These are phyloP conservation scores for Mycalesis mineus DNA, from an alignment of 2,888 invertebrate species.

Conservation along the genomic window DNA sequence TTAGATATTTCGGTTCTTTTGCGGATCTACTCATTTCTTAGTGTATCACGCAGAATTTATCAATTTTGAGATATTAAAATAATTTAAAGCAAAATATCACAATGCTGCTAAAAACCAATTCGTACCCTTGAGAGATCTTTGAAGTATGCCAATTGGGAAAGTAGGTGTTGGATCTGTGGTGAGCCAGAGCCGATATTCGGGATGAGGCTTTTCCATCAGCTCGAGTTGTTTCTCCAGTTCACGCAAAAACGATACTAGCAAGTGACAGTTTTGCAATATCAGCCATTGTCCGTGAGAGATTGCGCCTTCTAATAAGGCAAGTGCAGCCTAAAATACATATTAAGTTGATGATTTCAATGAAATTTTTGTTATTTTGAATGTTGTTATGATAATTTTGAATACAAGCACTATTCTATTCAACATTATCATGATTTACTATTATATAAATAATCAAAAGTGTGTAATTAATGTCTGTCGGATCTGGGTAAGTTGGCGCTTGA, in stretches of 20 bases:
- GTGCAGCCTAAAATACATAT: conserved; percentile 78
- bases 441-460: no score
- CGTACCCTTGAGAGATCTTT: conserved; percentile 87
- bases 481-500: no score
- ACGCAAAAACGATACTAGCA: conserved; percentile 87
- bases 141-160: conserved; percentile 94
- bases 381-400: no score
- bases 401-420: no score
- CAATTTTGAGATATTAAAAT: no score
- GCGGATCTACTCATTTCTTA: no score
- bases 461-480: no score
- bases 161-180: conserved; percentile 92
- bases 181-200: conserved; percentile 94
- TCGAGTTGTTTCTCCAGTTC: conserved; percentile 91
- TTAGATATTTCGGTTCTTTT: no score
- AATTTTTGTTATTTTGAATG: no score
- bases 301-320: conserved; percentile 82
- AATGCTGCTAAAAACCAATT: not conserved
- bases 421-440: no score
- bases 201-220: conserved; percentile 87
- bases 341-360: not conserved
- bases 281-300: conserved; percentile 91
- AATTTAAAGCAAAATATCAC: no score
- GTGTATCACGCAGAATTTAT: no score
- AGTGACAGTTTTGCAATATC: conserved; percentile 95